A percentile compares a stretch with the other conserved stretches of the same genome.
Conservation (phyloP, 1,140 invertebrate species). For the Eupeodes corollae region DNA sequence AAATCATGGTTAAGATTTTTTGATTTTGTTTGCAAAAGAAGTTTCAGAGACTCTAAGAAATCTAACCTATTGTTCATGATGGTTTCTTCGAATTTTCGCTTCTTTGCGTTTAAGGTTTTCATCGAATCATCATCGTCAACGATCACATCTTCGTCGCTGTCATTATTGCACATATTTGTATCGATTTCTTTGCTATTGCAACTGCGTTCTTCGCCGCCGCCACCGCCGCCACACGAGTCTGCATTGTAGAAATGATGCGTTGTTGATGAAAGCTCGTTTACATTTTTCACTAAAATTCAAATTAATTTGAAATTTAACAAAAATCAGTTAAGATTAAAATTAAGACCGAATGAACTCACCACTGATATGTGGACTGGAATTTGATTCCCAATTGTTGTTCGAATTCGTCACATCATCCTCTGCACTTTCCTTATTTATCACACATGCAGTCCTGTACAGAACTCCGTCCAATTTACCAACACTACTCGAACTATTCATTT, state of each 20-base stretch:
- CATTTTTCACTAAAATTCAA: conserved; percentile 27
- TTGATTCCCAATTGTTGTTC: neutral
- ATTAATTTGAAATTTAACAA: neutral
- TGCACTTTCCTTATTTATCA: conserved; percentile 25
- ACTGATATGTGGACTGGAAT: conserved; percentile 1
- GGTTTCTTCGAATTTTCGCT: conserved; percentile 27
- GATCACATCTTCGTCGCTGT: conserved; percentile 36
- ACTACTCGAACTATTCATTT: conserved; percentile 26
- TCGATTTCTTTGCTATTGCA: conserved; percentile 22
- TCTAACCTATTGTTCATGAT: conserved; percentile 29
- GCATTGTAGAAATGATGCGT: conserved; percentile 36
- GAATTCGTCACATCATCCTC: neutral
- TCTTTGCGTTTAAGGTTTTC: conserved; percentile 16
- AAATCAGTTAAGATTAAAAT: neutral
- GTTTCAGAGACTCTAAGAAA: neutral
- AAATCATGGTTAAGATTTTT: neutral
- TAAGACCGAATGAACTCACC: neutral
- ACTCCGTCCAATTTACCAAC: conserved; percentile 34
- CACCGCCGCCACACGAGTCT: conserved; percentile 25
- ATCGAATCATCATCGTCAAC: conserved; percentile 33
- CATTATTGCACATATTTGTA: conserved; percentile 31
- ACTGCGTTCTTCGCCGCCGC: neutral
- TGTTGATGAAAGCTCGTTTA: conserved; percentile 35
- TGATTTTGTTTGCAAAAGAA: neutral
- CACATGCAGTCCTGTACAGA: conserved; percentile 30